Percentiles rank a stretch among this genome's conserved stretches.
phyloP scores from a whole-genome alignment of 2,888 invertebrate species.

The Aspidiotus rigidus region DNA sequence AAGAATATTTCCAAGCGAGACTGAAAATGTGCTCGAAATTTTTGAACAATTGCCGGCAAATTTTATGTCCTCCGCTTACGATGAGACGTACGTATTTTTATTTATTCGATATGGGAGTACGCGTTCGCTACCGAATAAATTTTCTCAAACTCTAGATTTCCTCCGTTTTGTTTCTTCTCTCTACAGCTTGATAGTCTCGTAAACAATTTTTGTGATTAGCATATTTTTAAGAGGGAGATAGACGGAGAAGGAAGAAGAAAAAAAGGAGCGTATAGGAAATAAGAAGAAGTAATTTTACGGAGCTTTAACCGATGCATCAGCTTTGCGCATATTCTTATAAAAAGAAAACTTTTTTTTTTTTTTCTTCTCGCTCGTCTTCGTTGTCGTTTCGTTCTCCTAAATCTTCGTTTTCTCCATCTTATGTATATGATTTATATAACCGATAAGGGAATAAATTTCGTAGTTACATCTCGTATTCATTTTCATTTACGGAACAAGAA shows the following conservation, averaged over 20 bases:
- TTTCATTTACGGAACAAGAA: neutral
- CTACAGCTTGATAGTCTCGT: neutral
- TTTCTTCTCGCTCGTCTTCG: no score
- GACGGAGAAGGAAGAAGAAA: neutral
- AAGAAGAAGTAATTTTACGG: constrained; percentile 2
- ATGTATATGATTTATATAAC: constrained; percentile 1
- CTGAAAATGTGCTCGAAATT: no score
- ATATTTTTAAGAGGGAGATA: neutral
- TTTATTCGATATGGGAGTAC: neutral
- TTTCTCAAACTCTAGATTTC: neutral
- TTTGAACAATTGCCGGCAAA: no score
- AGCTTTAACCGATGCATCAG: constrained; percentile 4
- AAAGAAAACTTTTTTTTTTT: neutral
- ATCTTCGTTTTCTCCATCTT: neutral
- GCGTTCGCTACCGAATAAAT: neutral
- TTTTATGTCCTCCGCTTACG: no score
- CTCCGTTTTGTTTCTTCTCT: neutral
- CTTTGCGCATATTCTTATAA: neutral
- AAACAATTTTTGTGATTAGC: constrained; percentile 4
- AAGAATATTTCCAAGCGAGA: no score
- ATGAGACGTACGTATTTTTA: neutral
- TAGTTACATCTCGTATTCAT: constrained; percentile 2
- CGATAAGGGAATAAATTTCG: constrained; percentile 1
- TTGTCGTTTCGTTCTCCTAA: neutral
- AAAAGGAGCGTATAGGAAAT: neutral